These are phyloP conservation scores for Cremastinae sp. DNA, from an alignment of 2,888 invertebrate species.

Conservation along the genomic window DNA sequence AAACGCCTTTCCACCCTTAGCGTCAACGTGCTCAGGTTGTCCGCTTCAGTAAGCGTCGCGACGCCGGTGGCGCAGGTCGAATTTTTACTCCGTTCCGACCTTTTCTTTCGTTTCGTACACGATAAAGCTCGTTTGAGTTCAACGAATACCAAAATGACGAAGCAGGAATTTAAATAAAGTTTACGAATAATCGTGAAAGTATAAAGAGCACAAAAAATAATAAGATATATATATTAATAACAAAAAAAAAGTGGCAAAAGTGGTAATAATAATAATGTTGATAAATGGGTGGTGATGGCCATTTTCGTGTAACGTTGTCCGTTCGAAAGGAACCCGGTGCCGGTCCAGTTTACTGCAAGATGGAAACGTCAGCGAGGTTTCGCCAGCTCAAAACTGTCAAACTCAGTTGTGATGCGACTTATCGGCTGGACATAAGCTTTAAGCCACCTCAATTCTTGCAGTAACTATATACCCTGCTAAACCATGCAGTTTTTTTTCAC, in stretches of 20 bases:
- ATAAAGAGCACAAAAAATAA: neutral
- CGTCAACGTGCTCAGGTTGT: slow-evolving; percentile 39
- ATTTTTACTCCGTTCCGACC: slow-evolving; percentile 1
- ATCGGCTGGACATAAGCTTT: slow-evolving; percentile 82
- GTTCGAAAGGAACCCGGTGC: slow-evolving; percentile 81
- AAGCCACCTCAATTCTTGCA: slow-evolving; percentile 82
- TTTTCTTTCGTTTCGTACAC: neutral
- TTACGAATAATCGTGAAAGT: neutral
- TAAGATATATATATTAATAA: neutral
- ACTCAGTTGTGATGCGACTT: slow-evolving; percentile 82
- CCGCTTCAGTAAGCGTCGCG: slow-evolving; percentile 74
- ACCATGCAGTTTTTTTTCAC: neutral
- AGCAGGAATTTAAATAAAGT: neutral
- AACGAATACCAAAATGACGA: neutral
- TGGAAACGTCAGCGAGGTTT: slow-evolving; percentile 82
- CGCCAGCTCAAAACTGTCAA: slow-evolving; percentile 83
- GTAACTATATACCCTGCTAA: slow-evolving; percentile 80
- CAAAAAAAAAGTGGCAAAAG: slow-evolving; percentile 15
- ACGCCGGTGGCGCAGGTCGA: slow-evolving; percentile 70
- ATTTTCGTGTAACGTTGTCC: slow-evolving; percentile 82
- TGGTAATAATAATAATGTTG: slow-evolving; percentile 58
- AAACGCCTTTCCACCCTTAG: slow-evolving; percentile 30
- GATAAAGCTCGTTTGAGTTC: neutral
- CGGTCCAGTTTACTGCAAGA: slow-evolving; percentile 82
- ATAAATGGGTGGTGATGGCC: slow-evolving; percentile 74